Conservation (phyloP, 2,888 invertebrate genomes). For the Sepiola atlantica region DNA sequence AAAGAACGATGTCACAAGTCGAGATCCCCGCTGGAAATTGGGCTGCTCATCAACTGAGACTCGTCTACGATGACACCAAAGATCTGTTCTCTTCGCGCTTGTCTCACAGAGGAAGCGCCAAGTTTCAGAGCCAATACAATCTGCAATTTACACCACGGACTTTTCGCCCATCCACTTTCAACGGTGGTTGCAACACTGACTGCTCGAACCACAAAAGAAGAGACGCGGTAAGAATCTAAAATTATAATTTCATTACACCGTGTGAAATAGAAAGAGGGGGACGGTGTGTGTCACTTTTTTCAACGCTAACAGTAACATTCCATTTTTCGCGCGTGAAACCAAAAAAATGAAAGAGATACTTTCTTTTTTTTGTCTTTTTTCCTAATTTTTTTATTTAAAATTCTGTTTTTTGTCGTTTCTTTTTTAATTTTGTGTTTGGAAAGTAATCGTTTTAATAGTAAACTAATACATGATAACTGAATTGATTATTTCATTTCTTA, state of each 20-base stretch:
- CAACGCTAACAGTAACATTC: too few relatives aligned
- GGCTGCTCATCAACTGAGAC: not conserved
- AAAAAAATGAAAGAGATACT: too few relatives aligned
- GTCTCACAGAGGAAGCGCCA: not conserved
- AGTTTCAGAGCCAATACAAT: not conserved
- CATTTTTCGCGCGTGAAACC: too few relatives aligned
- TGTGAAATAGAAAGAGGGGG: too few relatives aligned
- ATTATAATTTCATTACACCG: not conserved
- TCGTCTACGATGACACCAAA: constrained; percentile 32
- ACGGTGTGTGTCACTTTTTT: too few relatives aligned
- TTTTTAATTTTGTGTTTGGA: too few relatives aligned
- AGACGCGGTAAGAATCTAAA: not conserved
- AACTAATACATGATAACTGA: too few relatives aligned
- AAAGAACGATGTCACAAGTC: not conserved
- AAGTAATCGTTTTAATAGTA: too few relatives aligned
- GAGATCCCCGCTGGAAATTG: not conserved
- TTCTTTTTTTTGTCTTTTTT: too few relatives aligned
- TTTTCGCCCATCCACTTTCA: not conserved
- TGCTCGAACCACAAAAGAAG: not conserved
- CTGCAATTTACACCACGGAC: not conserved
- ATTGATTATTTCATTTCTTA: too few relatives aligned
- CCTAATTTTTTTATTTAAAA: too few relatives aligned
- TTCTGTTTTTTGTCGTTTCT: too few relatives aligned
- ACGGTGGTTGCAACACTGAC: not conserved
- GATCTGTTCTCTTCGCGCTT: not conserved